These are phyloP conservation scores for Sebastes iracundus DNA, from an alignment of 2,797 vertebrate genomes.

Conservation along the genomic window DNA sequence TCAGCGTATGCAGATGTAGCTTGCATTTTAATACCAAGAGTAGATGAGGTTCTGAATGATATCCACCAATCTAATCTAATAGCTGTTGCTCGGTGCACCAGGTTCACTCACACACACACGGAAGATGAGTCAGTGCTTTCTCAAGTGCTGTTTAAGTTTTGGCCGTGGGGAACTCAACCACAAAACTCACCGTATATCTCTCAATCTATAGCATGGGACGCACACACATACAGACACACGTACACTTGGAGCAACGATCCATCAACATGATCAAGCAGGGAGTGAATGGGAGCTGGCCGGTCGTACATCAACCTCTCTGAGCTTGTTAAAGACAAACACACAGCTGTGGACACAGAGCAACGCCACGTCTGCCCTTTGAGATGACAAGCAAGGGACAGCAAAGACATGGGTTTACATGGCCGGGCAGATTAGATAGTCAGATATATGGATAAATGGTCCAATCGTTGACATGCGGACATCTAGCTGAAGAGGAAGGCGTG, in stretches of 20 bases:
- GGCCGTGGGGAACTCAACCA: conserved; percentile 5
- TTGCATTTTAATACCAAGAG: conserved; percentile 8
- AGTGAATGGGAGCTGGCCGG: conserved; percentile 61
- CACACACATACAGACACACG: conserved; percentile 24
- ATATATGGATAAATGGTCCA: not conserved
- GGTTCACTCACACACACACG: not conserved
- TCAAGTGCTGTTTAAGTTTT: conserved; percentile 38
- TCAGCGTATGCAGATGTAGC: not conserved
- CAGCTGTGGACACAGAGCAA: not conserved
- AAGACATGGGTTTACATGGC: not conserved
- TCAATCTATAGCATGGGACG: conserved; percentile 33
- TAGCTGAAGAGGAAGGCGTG: not conserved
- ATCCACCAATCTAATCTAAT: not conserved
- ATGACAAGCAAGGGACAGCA: conserved; percentile 31
- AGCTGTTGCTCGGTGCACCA: not conserved
- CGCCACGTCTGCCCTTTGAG: conserved; percentile 35
- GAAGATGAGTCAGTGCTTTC: conserved; percentile 17
- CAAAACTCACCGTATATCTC: conserved; percentile 48
- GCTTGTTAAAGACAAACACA: conserved; percentile 67
- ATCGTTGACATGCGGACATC: not conserved
- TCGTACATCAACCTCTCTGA: conserved; percentile 74
- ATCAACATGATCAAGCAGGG: conserved; percentile 73
- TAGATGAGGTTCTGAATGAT: conserved; percentile 1
- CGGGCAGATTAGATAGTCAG: conserved; percentile 8
- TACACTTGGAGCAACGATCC: conserved; percentile 51